Percentiles rank a stretch among this genome's conserved stretches.
Conservation (phyloP, 2,113 vertebrate genomes). For the Kryptolebias marmoratus region DNA sequence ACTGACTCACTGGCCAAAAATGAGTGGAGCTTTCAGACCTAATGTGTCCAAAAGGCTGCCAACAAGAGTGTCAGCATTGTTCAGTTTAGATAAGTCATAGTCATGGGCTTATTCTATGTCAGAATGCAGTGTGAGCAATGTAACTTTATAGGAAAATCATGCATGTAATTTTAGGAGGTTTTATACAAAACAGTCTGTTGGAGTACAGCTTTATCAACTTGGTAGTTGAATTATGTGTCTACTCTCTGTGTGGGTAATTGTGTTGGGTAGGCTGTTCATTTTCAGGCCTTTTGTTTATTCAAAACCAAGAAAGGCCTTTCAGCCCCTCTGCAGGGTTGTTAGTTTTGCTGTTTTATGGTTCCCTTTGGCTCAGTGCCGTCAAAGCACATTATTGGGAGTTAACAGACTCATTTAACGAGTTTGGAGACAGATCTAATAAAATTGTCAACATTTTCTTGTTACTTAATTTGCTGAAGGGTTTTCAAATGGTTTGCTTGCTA, state of each 20-base stretch:
- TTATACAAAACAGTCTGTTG: not conserved
- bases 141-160: not conserved
- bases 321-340: conserved; percentile 12
- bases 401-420: conserved; percentile 38
- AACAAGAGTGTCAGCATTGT: conserved; percentile 14
- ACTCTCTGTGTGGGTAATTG: conserved; percentile 24
- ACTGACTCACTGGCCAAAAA: not conserved
- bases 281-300: conserved; percentile 26
- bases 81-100: conserved; percentile 20
- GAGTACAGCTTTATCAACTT: not conserved
- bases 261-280: conserved; percentile 16
- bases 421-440: conserved; percentile 17
- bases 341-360: conserved; percentile 25
- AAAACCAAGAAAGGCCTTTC: conserved; percentile 15
- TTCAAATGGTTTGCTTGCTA: conserved; percentile 30
- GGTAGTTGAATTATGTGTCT: not conserved
- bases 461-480: not conserved
- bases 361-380: conserved; percentile 16
- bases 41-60: not conserved
- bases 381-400: conserved; percentile 23
- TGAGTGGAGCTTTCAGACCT: not conserved
- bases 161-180: not conserved
- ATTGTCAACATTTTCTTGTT: not conserved
- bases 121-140: conserved; percentile 2
- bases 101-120: no score